Conservation (phyloP, 2,888 invertebrate species). For the Polydrusus pterygomalis region DNA sequence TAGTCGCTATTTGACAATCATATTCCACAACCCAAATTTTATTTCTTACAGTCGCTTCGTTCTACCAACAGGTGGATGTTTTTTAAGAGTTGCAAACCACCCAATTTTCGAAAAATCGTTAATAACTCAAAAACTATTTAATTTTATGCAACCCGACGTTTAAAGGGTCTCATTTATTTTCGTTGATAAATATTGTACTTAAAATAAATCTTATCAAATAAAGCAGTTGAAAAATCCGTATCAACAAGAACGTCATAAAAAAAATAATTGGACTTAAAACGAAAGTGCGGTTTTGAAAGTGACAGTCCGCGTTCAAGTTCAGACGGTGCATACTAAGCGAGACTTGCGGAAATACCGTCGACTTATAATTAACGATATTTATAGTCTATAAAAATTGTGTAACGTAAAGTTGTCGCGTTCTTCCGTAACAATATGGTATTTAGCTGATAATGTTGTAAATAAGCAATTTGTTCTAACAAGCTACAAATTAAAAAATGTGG, state of each 20-base stretch:
- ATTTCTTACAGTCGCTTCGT: too few relatives aligned
- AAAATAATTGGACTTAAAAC: slow-evolving; percentile 15
- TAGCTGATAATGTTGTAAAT: too few relatives aligned
- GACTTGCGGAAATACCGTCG: slow-evolving; percentile 9
- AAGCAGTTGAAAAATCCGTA: background rate
- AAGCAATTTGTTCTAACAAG: too few relatives aligned
- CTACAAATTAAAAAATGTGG: too few relatives aligned
- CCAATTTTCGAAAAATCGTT: too few relatives aligned
- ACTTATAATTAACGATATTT: slow-evolving; percentile 13
- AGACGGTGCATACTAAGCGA: slow-evolving; percentile 23
- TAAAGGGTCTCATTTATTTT: too few relatives aligned
- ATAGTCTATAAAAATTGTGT: slow-evolving; percentile 9
- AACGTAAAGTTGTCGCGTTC: background rate
- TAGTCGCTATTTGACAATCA: too few relatives aligned
- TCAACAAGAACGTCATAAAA: slow-evolving; percentile 21
- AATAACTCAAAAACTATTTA: too few relatives aligned
- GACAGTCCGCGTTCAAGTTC: slow-evolving; percentile 31
- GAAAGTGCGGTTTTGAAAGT: slow-evolving; percentile 33
- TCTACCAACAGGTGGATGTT: too few relatives aligned
- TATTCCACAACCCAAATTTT: too few relatives aligned
- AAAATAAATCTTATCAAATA: background rate
- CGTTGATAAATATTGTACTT: background rate
- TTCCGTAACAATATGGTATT: background rate
- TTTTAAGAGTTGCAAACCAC: too few relatives aligned
- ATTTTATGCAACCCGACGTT: too few relatives aligned